Conservation (phyloP, 1,140 invertebrate species). For the Steinernema feltiae region DNA sequence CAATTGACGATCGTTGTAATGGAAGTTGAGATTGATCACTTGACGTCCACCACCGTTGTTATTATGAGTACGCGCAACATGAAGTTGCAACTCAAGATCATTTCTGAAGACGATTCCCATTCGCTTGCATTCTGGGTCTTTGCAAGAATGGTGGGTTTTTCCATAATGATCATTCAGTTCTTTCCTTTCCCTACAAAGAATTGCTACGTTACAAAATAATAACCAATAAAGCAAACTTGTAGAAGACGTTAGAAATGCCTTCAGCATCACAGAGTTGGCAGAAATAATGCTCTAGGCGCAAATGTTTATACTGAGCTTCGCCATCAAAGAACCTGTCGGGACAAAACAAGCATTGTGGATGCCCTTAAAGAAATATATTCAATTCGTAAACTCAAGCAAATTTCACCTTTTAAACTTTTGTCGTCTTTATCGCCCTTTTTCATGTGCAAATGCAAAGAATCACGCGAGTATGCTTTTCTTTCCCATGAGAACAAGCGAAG, state of each 20-base stretch:
- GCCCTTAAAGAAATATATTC: too few species aligned
- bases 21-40: slow-evolving; percentile 31
- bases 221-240: slow-evolving; percentile 31
- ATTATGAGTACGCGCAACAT: slow-evolving; percentile 29
- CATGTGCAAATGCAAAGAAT: slow-evolving; percentile 42
- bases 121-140: slow-evolving; percentile 34
- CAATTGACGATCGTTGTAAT: slow-evolving; percentile 28
- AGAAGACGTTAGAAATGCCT: slow-evolving; percentile 46
- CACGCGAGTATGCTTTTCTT: slow-evolving; percentile 40
- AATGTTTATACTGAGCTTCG: slow-evolving; percentile 46
- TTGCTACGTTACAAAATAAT: background rate
- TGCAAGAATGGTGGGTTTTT: slow-evolving; percentile 39
- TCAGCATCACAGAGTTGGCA: slow-evolving; percentile 51
- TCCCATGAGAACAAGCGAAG: slow-evolving; percentile 45
- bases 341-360: slow-evolving; percentile 50
- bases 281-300: slow-evolving; percentile 50
- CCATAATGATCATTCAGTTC: slow-evolving; percentile 44
- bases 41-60: background rate
- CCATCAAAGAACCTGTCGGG: slow-evolving; percentile 49
- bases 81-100: slow-evolving; percentile 45
- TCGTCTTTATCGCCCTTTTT: slow-evolving; percentile 31
- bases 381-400: too few species aligned
- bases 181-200: slow-evolving; percentile 38
- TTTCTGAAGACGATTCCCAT: slow-evolving; percentile 49
- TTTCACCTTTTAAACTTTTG: slow-evolving; percentile 38